These are phyloP conservation scores for Erythrocercus mccallii DNA, from an alignment of 2,113 vertebrate species.

Conservation along the genomic window DNA sequence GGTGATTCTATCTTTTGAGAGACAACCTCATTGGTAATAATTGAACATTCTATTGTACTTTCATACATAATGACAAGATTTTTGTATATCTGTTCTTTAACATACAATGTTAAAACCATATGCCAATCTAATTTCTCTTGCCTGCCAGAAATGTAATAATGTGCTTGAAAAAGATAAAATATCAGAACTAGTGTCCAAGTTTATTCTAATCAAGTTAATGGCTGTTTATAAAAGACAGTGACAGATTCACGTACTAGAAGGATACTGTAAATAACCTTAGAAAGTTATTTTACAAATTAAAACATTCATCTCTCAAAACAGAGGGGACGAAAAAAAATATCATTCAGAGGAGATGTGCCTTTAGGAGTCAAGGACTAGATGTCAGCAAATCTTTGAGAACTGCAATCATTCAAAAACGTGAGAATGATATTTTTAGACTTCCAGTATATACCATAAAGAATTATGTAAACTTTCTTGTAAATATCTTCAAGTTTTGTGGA, in stretches of 20 bases:
- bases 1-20: neutral
- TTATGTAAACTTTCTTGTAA: neutral
- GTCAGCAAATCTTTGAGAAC: neutral
- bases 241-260: neutral
- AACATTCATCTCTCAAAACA: neutral
- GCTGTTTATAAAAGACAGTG: neutral
- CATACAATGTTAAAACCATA: neutral
- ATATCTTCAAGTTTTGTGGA: neutral
- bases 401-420: neutral
- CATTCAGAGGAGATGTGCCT: neutral
- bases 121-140: neutral
- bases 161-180: neutral
- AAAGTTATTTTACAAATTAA: neutral
- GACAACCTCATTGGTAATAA: neutral
- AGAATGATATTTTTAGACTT: neutral
- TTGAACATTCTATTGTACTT: neutral
- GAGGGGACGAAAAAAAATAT: neutral
- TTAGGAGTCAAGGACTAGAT: neutral
- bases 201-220: neutral
- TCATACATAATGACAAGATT: neutral
- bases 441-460: neutral
- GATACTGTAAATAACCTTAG: neutral
- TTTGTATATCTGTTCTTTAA: neutral
- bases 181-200: neutral
- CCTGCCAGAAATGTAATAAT: neutral